These are phyloP conservation scores for Copidosoma aretas DNA, from an alignment of 2,888 invertebrate species.

Conservation along the genomic window DNA sequence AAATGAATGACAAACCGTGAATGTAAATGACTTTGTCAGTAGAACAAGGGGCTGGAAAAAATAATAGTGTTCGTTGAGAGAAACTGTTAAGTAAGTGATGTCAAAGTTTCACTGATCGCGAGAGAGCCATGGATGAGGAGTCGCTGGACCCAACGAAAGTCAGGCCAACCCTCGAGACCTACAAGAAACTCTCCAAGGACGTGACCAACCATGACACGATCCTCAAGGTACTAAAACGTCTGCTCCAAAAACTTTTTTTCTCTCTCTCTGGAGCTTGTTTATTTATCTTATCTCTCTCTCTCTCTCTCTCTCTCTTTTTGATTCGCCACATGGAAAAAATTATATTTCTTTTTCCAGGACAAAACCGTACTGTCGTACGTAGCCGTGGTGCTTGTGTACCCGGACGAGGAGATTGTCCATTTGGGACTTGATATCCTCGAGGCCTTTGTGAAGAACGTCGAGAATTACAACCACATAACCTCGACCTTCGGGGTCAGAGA, in stretches of 20 bases:
- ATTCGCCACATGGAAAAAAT: not conserved
- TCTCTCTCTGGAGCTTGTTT: too few relatives aligned
- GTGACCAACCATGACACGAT: conserved; percentile 60
- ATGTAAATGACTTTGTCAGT: too few relatives aligned
- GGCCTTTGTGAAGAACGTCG: conserved; percentile 58
- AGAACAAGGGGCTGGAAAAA: too few relatives aligned
- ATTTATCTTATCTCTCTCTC: not conserved
- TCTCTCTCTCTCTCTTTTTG: conserved; percentile 3
- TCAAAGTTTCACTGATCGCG: conserved; percentile 5
- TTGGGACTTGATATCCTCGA: conserved; percentile 58
- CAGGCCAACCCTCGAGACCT: conserved; percentile 56
- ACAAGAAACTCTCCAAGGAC: conserved; percentile 59
- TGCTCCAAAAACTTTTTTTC: too few relatives aligned
- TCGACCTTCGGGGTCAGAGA: conserved; percentile 60
- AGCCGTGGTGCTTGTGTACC: conserved; percentile 57
- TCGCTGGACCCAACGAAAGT: conserved; percentile 55
- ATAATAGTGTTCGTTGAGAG: too few relatives aligned
- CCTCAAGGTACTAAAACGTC: conserved; percentile 52
- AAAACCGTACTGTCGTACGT: conserved; percentile 60
- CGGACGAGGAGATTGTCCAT: conserved; percentile 54
- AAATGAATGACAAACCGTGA: too few relatives aligned
- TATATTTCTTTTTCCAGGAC: conserved; percentile 49
- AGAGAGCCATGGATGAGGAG: conserved; percentile 48
- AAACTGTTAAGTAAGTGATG: conserved; percentile 18
- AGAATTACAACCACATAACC: conserved; percentile 60